These are phyloP conservation scores for Plodia interpunctella DNA, from an alignment of 1,140 invertebrate genomes.

Conservation along the genomic window DNA sequence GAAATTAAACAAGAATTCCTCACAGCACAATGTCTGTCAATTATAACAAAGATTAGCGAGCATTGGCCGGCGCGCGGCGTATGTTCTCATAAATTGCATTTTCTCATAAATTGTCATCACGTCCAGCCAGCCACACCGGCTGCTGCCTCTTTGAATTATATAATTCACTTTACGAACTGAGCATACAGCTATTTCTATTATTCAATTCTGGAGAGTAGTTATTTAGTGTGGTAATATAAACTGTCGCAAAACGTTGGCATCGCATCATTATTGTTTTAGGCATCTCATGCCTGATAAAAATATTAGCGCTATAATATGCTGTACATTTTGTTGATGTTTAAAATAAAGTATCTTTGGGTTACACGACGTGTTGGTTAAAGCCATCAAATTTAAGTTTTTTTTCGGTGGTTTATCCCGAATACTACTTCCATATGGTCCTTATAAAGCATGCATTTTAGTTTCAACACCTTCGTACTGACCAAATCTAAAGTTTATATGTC, in stretches of 20 bases:
- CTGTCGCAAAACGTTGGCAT: no score
- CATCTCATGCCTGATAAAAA: no score
- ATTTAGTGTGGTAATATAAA: neutral
- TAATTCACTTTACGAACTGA: neutral
- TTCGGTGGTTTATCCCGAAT: no score
- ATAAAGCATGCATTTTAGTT: neutral
- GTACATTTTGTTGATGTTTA: no score
- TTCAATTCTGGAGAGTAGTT: neutral
- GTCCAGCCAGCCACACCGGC: slow-evolving; percentile 4
- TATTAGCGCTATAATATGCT: no score
- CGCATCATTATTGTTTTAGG: no score
- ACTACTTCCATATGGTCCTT: no score
- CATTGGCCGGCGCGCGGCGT: neutral
- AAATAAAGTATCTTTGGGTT: no score
- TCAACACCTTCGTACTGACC: neutral
- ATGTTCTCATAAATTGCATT: slow-evolving; percentile 4
- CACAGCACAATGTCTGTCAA: neutral
- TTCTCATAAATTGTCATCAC: slow-evolving; percentile 7
- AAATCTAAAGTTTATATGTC: neutral
- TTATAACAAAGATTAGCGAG: slow-evolving; percentile 5
- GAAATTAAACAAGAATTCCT: neutral
- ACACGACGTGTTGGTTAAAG: no score
- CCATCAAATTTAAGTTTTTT: no score
- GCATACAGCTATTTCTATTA: neutral
- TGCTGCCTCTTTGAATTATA: neutral